Conservation (phyloP, 2,797 vertebrate genomes). For the Acomys russatus region DNA sequence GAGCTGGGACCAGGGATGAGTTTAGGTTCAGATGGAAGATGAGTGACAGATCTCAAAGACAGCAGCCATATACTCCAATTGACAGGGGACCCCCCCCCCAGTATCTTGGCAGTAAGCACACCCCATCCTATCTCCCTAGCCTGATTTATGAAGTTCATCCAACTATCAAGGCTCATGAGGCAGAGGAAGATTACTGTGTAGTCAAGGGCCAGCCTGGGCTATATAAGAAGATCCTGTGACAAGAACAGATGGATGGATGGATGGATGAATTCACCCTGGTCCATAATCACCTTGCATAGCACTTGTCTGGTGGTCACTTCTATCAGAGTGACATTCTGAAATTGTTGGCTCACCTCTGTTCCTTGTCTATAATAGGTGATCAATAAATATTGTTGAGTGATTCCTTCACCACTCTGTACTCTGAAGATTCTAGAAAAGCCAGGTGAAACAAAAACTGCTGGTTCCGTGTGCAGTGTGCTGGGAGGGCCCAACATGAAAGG, state of each 20-base stretch:
- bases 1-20: neutral
- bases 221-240: neutral
- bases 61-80: neutral
- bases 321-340: neutral
- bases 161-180: neutral
- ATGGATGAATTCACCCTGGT: neutral
- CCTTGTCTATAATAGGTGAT: neutral
- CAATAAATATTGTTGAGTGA: neutral
- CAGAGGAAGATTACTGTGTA: neutral
- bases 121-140: neutral
- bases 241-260: neutral
- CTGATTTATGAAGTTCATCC: neutral
- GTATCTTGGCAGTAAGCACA: neutral
- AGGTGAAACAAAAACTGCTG: neutral
- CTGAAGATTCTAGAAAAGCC: neutral
- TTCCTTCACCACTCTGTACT: neutral
- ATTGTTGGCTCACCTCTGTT: neutral
- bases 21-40: neutral
- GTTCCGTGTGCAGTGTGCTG: neutral
- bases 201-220: neutral
- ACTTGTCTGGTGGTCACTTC: neutral
- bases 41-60: neutral
- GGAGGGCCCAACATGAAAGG: neutral
- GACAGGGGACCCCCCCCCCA: neutral
- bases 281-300: neutral